phyloP scores from a whole-genome alignment of 2,113 vertebrate genomes.

The Mobula hypostoma region DNA sequence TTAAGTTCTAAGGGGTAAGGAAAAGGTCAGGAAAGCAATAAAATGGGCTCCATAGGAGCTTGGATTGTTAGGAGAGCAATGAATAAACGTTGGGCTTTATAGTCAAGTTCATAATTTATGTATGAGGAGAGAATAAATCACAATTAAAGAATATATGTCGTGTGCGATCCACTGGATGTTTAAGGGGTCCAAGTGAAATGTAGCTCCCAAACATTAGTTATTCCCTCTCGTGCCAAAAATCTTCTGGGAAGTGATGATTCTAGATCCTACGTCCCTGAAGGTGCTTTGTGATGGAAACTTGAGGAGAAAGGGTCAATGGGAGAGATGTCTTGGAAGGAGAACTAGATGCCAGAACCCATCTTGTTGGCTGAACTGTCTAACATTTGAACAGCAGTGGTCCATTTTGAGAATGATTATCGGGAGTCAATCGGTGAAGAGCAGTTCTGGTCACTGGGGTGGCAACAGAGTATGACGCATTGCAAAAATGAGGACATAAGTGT shows the following conservation, averaged over 20 bases:
- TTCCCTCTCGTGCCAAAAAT: neutral
- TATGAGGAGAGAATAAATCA: neutral
- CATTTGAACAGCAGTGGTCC: neutral
- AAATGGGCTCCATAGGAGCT: constrained; percentile 17
- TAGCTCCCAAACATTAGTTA: too few relatives aligned
- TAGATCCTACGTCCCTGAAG: neutral
- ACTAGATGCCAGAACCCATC: neutral
- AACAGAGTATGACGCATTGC: neutral
- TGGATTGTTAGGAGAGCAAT: neutral
- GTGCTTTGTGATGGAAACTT: neutral
- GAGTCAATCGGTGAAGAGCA: neutral
- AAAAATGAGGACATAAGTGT: neutral
- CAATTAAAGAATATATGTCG: neutral
- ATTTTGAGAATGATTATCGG: neutral
- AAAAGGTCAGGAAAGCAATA: neutral
- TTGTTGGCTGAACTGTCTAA: neutral
- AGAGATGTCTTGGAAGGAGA: neutral
- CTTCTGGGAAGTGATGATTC: neutral
- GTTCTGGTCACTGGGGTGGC: neutral
- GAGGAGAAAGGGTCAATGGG: neutral
- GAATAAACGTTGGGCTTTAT: neutral
- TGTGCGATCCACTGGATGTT: neutral
- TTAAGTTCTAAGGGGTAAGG: constrained; percentile 18
- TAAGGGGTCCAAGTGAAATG: neutral
- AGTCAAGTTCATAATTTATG: neutral